These are phyloP conservation scores for Synodontis membranacea DNA, from an alignment of 2,113 vertebrate species.

Conservation along the genomic window DNA sequence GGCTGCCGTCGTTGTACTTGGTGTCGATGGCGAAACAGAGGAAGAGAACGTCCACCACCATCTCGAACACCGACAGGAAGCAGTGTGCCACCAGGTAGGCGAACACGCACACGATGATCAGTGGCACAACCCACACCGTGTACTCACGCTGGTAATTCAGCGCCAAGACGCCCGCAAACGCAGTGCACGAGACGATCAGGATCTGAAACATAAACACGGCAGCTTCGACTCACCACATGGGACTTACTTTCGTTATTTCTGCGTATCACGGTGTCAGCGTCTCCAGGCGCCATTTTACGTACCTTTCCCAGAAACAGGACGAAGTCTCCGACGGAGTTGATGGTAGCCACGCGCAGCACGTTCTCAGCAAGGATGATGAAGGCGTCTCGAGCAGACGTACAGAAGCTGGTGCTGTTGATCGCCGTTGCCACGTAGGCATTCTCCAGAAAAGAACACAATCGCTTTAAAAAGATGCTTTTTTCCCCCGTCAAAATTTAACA, in stretches of 20 bases:
- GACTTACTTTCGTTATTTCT: too few species aligned
- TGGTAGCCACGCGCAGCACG: constrained; percentile 88
- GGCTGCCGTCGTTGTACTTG: constrained; percentile 94
- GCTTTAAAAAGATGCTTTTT: not conserved
- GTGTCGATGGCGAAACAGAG: constrained; percentile 97
- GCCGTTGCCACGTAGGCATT: constrained; percentile 96
- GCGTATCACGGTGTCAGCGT: too few species aligned
- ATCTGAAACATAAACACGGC: constrained; percentile 69
- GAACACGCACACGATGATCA: constrained; percentile 93
- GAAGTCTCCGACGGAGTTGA: constrained; percentile 97
- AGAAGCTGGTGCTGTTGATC: constrained; percentile 98
- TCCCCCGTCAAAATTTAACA: not conserved
- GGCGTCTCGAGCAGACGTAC: constrained; percentile 93
- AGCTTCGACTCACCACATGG: not conserved
- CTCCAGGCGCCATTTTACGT: too few species aligned
- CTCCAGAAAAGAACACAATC: constrained; percentile 62
- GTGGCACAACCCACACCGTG: constrained; percentile 94
- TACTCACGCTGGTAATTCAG: constrained; percentile 96
- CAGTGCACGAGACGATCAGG: constrained; percentile 90
- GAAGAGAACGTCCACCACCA: constrained; percentile 96
- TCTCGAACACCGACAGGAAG: constrained; percentile 98
- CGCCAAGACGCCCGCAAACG: constrained; percentile 86
- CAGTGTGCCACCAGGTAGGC: constrained; percentile 97
- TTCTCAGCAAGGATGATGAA: constrained; percentile 95
- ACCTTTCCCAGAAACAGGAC: constrained; percentile 98